Evolutionary conservation across 2,888 invertebrate species (phyloP), one percentile per base, ranked within the genome.

Genomic region (Hermodice carunculata): DNA sequence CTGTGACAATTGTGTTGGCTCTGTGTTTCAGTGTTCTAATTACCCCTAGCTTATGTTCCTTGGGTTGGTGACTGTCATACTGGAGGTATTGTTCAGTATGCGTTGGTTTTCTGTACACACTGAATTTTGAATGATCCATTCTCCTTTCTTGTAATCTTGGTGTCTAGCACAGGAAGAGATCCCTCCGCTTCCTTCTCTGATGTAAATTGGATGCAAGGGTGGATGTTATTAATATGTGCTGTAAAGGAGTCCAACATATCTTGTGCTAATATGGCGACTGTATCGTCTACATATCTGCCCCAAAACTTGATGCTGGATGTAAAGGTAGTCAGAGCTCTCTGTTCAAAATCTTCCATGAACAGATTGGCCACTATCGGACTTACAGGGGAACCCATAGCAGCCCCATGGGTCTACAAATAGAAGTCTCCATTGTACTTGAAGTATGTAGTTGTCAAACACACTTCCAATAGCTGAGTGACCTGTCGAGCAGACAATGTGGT

Each of bases 271-370:
- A 44, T 44, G n/a, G 8, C 6, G 17, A 44, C n/a, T 8, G 44
- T 44, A 8, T 44, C 44, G 24, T 56, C 17, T 6, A 56, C 17
- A 11, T 5, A 56, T 11, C 43, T 17, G 28, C 22, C 17, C 56
- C 56, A 56, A 29, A 53, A n/a, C n/a, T 8, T 17, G 11, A 34
- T 53, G 1, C 17, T 37, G 11, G 40, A 17, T n/a, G 22, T 5
- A 5, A 17, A 19, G 44, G 44, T n/a, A 24, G 44, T 3, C 19
- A 28, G n/a, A 32, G 53, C 24, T 17, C 1, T 8, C 28, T 53
- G 28, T 34, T 53, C 53, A 17, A 56, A 56, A 29, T 22, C 8
- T 56, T 56, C 40, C 56, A 56, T 56, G 19, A 29, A 56, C n/a
- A 26, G 42, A 22, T 56, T 56, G 3, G 26, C 56, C 19, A 42